Evolutionary conservation across 2,888 invertebrate species (phyloP).

Genomic region (Hyles lineata): DNA sequence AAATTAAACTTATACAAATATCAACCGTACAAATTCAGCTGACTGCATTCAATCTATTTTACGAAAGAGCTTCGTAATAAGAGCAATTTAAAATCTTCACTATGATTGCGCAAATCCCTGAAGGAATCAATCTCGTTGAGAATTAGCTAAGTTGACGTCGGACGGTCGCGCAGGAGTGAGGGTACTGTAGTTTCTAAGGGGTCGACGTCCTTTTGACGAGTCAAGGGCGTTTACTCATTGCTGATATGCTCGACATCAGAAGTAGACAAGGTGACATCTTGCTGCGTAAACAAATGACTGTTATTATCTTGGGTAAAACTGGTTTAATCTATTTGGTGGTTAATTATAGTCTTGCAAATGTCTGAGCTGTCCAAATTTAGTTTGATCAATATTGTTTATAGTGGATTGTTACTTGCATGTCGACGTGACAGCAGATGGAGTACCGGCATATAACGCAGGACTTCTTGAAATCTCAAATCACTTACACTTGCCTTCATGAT

Average conservation of each 20-base stretch:
- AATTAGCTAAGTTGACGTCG: constrained; percentile 38
- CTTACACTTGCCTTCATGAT: no score
- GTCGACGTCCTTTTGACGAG: constrained; percentile 17
- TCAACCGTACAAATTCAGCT: neutral
- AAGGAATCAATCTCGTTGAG: constrained; percentile 46
- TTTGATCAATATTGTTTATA: no score
- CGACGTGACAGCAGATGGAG: no score
- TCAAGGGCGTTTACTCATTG: constrained; percentile 26
- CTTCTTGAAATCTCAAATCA: no score
- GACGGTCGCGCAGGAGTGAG: constrained; percentile 39
- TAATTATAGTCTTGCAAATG: no score
- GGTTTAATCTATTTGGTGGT: no score
- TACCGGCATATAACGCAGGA: no score
- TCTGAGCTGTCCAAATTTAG: no score
- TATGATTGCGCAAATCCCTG: constrained; percentile 35
- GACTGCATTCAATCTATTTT: neutral
- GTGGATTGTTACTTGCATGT: no score
- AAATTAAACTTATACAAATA: no score
- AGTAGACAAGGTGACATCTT: neutral
- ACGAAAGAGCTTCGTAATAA: neutral
- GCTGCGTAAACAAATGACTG: neutral
- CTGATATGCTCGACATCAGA: neutral
- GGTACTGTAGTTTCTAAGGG: constrained; percentile 34
- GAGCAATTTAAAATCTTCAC: constrained; percentile 29
- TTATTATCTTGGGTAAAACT: neutral